These are phyloP conservation scores for Sipha maydis DNA, from an alignment of 2,888 invertebrate species.

Conservation along the genomic window DNA sequence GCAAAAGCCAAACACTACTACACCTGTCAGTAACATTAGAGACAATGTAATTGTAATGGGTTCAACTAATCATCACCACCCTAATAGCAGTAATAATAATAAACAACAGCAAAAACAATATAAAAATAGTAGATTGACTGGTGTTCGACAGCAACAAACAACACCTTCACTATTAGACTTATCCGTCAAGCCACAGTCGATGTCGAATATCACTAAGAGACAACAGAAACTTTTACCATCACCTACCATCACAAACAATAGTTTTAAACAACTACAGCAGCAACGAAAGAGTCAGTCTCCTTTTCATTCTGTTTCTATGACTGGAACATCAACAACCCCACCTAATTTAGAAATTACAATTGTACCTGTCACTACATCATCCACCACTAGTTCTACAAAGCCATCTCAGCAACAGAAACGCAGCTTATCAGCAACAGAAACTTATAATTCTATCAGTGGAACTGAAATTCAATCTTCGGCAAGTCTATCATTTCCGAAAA, in stretches of 20 bases:
- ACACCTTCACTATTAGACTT: neutral
- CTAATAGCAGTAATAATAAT: neutral
- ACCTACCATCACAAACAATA: neutral
- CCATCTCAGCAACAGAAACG: neutral
- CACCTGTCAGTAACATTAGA: neutral
- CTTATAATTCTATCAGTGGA: neutral
- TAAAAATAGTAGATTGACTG: neutral
- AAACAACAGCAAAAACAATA: neutral
- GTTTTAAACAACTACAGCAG: neutral
- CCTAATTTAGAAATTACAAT: slow-evolving; percentile 79
- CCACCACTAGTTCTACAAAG: neutral
- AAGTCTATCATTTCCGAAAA: neutral
- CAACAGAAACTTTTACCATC: neutral
- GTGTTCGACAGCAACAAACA: neutral
- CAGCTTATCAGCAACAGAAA: neutral
- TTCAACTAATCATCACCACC: neutral
- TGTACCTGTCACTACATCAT: slow-evolving; percentile 68
- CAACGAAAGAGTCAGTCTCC: neutral
- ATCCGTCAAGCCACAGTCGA: neutral
- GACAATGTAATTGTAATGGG: neutral
- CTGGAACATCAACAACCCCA: slow-evolving; percentile 66
- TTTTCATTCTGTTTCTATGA: neutral
- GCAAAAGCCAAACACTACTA: neutral
- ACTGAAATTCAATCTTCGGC: neutral
- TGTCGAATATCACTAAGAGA: neutral